phyloP scores from a whole-genome alignment of 2,113 vertebrate genomes.

The Dromas ardeola region DNA sequence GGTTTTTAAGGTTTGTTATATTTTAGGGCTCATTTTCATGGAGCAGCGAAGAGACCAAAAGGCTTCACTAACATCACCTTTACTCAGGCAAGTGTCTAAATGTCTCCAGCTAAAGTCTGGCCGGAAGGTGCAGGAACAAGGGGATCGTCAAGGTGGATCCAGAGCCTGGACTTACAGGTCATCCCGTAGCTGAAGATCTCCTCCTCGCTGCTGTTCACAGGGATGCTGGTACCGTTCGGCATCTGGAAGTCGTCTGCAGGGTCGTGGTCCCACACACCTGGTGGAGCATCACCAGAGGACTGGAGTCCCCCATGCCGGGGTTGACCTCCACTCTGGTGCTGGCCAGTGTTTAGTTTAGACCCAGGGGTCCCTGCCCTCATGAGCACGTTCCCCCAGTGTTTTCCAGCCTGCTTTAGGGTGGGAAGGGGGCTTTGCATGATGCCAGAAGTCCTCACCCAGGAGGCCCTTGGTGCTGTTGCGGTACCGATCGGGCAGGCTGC shows the following conservation, averaged over 20 bases:
- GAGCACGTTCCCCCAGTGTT: neutral
- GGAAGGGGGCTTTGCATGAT: neutral
- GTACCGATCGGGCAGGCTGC: neutral
- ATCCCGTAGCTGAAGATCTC: constrained; percentile 41
- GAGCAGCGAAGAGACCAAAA: neutral
- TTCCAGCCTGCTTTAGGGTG: neutral
- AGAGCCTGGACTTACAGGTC: constrained; percentile 29
- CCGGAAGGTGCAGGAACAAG: neutral
- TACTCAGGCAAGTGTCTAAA: neutral
- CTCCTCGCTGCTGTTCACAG: constrained; percentile 42
- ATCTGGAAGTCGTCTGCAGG: constrained; percentile 15
- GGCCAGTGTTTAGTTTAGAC: neutral
- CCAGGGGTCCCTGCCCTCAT: neutral
- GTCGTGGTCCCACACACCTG: constrained; percentile 51
- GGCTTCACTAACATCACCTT: neutral
- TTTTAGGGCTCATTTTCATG: neutral
- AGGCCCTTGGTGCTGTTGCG: constrained; percentile 22
- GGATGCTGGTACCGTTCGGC: neutral
- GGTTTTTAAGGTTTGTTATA: neutral
- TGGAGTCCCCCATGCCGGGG: neutral
- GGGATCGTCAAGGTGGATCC: neutral
- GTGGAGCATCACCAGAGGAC: neutral
- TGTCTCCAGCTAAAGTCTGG: neutral
- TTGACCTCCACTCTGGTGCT: neutral
- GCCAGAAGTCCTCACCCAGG: constrained; percentile 28